Evolutionary conservation across 2,797 vertebrate species (phyloP).

Genomic region (Cephalopachus bancanus): DNA sequence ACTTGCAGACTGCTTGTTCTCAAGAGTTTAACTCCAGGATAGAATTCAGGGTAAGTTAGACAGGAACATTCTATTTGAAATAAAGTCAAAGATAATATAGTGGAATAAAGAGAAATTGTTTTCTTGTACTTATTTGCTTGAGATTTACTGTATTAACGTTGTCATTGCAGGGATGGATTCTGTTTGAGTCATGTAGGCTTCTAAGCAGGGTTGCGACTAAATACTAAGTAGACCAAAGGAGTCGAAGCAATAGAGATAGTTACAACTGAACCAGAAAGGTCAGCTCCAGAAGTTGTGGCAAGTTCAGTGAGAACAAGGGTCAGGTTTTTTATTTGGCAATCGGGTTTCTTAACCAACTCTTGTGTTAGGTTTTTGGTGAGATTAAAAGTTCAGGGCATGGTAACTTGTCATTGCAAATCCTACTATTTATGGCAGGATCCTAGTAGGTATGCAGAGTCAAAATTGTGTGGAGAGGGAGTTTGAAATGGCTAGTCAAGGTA

Average conservation of each 20-base stretch:
- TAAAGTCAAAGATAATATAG: not conserved
- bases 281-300: not conserved
- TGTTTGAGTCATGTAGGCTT: not conserved
- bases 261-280: not conserved
- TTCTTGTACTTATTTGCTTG: not conserved
- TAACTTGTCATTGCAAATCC: not conserved
- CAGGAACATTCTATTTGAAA: not conserved
- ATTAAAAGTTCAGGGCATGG: not conserved
- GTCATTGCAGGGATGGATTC: not conserved
- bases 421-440: not conserved
- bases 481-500: not conserved
- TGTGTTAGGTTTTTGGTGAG: not conserved
- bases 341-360: not conserved
- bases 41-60: not conserved
- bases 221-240: not conserved
- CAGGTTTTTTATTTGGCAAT: not conserved
- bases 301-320: not conserved
- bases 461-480: not conserved
- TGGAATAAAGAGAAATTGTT: not conserved
- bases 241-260: not conserved
- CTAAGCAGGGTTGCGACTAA: not conserved
- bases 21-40: not conserved
- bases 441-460: not conserved
- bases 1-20: not conserved
- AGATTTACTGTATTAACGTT: not conserved